These are phyloP conservation scores for Megalops cyprinoides DNA, from an alignment of 2,797 vertebrate species.

Conservation along the genomic window DNA sequence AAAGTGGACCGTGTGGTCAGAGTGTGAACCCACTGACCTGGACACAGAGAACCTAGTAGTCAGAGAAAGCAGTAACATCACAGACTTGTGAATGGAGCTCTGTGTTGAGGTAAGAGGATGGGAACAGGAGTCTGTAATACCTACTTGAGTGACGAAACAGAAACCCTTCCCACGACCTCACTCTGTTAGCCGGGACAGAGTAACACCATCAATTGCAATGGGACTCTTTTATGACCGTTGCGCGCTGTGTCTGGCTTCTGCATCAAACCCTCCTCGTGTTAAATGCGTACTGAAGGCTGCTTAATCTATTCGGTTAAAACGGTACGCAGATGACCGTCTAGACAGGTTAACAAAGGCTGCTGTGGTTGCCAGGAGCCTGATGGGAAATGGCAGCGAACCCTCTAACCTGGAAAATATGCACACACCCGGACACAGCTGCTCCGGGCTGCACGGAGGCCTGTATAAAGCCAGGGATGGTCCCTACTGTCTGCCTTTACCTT, in stretches of 20 bases:
- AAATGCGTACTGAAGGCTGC: conserved; percentile 35
- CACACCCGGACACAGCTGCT: too few species aligned
- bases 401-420: neutral
- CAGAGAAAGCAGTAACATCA: neutral
- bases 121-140: neutral
- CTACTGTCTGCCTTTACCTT: conserved; percentile 88
- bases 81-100: neutral
- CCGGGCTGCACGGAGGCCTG: conserved; percentile 1
- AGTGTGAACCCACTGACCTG: too few species aligned
- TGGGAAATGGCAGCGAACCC: conserved; percentile 31
- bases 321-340: conserved; percentile 41
- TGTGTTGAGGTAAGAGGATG: neutral
- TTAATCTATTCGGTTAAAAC: conserved; percentile 50
- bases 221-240: neutral
- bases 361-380: conserved; percentile 38
- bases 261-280: conserved; percentile 45
- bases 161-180: neutral
- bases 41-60: too few species aligned
- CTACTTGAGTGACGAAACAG: neutral
- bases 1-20: neutral
- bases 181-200: neutral
- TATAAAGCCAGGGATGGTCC: neutral
- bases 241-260: conserved; percentile 29
- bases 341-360: conserved; percentile 38
- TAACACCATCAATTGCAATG: neutral